phyloP scores from a whole-genome alignment of 2,113 vertebrate species.

The Etheostoma spectabile region DNA sequence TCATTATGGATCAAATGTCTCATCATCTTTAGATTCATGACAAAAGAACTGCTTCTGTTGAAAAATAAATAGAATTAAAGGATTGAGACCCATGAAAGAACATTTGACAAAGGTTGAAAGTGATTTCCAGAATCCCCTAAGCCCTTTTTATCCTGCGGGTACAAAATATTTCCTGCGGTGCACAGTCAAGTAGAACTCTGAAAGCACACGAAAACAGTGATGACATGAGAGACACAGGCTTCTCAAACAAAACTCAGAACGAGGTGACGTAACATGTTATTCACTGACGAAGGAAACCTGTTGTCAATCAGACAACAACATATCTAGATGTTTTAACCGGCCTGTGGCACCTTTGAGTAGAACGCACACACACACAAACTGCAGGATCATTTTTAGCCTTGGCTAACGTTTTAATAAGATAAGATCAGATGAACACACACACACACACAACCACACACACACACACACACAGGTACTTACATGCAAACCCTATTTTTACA shows the following conservation, averaged over 20 bases:
- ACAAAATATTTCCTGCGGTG: too few relatives aligned
- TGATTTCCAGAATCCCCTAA: too few relatives aligned
- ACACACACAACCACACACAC: neutral
- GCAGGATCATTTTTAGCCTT: too few relatives aligned
- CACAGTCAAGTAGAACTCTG: too few relatives aligned
- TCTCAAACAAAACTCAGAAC: neutral
- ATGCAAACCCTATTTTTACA: neutral
- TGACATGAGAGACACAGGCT: neutral
- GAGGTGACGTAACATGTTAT: neutral
- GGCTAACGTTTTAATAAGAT: too few relatives aligned
- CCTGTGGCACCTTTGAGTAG: slow-evolving; percentile 1
- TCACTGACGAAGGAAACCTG: neutral
- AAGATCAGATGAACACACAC: too few relatives aligned
- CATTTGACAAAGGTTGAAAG: too few relatives aligned
- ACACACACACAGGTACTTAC: neutral
- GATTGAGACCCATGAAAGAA: neutral
- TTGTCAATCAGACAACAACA: neutral
- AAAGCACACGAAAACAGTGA: neutral
- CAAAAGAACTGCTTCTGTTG: neutral
- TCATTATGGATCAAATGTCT: neutral
- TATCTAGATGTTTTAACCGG: slow-evolving; percentile 1
- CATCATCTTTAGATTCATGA: neutral
- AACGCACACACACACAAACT: neutral
- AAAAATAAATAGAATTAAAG: neutral
- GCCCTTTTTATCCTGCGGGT: too few relatives aligned